Base-by-base conservation (phyloP, 2,888 invertebrate genomes). In the Apodemia mormo region DNA sequence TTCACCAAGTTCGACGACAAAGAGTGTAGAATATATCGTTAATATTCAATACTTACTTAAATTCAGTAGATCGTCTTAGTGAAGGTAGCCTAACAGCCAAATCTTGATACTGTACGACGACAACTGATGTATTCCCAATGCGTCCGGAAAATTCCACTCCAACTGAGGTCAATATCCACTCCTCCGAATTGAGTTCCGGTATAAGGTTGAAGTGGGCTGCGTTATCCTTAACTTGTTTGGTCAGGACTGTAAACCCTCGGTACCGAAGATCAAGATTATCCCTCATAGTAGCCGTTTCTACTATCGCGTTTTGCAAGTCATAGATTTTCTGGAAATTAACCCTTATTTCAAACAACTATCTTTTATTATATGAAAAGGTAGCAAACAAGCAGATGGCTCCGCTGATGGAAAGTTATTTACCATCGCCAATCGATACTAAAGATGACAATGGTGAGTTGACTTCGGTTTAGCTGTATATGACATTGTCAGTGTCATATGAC, bases 51-150 rank as follows among this genome's bases (percentile, higher is more conserved):
- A 22, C 95, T 94, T 87, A 96, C 96, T 94, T 94, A 75, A 94
- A 92, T 80, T 95, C 94, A 73, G 95, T 94, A 69, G 89, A 89
- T 74, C 94, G 92, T 68, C 95, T 94, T 70, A 95, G 85, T 0
- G 93, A 94, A 0, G 96, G 96, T 72, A 96, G 86, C 77, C 95
- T 95, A 5, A 93, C 88, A 8, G 95, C 94, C 71, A 96, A 84
- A 78, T 95, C 95, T 77, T 94, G 94, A 81, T 96, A 96, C 75
- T 95, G 91, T 8, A 95, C 92, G 30, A 94, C 94, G 10, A 94
- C 92, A 1, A 92, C 84, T 0, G 90, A 84, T 4, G 84, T 83
- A 52, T 89, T 90, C 2, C 83, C 85, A n/a, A 78, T 81, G 58
- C 82, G 81, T 0, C 82, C 83, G 1, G 81, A 72, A n/a, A 92